Conservation (phyloP, 2,113 vertebrate species). For the Madoqua kirkii region DNA sequence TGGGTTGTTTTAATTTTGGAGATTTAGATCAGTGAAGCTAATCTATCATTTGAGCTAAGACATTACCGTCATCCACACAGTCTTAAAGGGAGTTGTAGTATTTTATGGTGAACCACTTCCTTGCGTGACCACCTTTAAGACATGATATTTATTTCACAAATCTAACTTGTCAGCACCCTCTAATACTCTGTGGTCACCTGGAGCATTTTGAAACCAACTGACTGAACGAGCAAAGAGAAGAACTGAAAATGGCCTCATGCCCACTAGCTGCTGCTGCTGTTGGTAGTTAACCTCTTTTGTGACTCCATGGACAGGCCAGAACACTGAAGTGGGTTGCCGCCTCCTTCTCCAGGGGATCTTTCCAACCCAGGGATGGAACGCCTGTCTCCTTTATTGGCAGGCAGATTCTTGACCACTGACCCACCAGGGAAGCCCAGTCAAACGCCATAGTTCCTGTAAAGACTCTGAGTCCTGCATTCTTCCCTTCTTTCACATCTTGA, state of each 20-base stretch:
- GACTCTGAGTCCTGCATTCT: not conserved
- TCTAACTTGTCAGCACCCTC: not conserved
- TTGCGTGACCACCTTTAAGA: conserved; percentile 22
- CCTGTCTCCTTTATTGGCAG: not conserved
- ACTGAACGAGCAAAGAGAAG: not conserved
- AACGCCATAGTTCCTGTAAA: not conserved
- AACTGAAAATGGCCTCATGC: not conserved
- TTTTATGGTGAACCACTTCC: conserved; percentile 58
- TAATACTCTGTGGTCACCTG: not conserved
- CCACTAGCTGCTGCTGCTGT: not conserved
- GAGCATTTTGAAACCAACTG: not conserved
- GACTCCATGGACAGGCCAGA: not conserved
- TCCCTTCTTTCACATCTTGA: not conserved
- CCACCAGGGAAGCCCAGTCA: not conserved
- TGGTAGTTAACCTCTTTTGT: not conserved
- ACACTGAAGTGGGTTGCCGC: not conserved
- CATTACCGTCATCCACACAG: not conserved
- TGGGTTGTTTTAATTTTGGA: not conserved
- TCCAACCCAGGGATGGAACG: not conserved
- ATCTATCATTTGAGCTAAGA: conserved; percentile 21
- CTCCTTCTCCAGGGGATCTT: not conserved
- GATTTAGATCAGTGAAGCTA: conserved; percentile 31
- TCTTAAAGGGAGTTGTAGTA: not conserved
- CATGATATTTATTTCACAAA: not conserved
- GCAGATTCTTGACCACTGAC: not conserved